Conservation (phyloP, 2,888 invertebrate species). For the Erannis defoliaria region DNA sequence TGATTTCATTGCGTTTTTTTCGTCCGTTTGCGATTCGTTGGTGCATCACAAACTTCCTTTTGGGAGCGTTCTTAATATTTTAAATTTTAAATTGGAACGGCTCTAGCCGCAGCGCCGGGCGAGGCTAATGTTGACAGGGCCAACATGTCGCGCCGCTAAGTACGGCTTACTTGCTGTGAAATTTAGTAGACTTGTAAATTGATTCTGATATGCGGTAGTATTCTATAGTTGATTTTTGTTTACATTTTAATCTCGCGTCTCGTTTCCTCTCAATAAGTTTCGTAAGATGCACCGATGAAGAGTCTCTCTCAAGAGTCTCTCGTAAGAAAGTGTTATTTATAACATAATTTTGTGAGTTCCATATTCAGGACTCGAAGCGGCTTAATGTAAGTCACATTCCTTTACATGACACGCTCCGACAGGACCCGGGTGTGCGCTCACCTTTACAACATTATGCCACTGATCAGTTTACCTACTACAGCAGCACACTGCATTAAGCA, state of each 20-base stretch:
- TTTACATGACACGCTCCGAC: constrained; percentile 2
- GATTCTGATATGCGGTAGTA: too few relatives aligned
- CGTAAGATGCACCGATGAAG: not conserved
- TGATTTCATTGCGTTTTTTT: not conserved
- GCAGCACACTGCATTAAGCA: not conserved
- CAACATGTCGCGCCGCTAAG: too few relatives aligned
- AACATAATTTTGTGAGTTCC: constrained; percentile 21
- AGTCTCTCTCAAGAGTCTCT: not conserved
- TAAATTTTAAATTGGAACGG: too few relatives aligned
- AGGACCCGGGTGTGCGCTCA: constrained; percentile 1
- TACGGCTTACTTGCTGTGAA: too few relatives aligned
- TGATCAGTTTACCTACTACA: not conserved
- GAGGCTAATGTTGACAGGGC: too few relatives aligned
- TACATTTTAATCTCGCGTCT: too few relatives aligned
- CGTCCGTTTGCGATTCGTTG: not conserved
- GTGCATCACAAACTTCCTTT: not conserved
- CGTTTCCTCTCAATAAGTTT: too few relatives aligned
- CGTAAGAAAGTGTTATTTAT: not conserved
- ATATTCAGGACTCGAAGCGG: constrained; percentile 11
- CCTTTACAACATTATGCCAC: not conserved
- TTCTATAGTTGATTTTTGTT: too few relatives aligned
- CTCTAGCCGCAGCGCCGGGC: too few relatives aligned
- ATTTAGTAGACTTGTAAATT: too few relatives aligned
- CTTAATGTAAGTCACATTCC: constrained; percentile 16
- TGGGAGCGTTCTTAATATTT: not conserved